A percentile compares a stretch with the other conserved stretches of the same genome.
phyloP scores from a whole-genome alignment of 2,113 vertebrate species.

The Austrofundulus limnaeus region DNA sequence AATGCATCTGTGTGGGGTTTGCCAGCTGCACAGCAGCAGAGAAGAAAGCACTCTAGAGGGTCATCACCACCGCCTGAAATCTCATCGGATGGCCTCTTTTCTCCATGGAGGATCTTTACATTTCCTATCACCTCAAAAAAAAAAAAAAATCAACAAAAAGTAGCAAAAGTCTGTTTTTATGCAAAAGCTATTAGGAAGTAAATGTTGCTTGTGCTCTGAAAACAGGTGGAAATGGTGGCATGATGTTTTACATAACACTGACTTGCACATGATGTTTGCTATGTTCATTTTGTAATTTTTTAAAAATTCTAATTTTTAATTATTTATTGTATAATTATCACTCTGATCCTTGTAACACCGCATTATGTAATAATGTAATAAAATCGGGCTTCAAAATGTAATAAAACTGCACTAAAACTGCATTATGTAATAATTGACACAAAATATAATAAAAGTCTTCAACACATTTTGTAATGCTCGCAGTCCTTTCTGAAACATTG shows the following conservation, averaged over 20 bases:
- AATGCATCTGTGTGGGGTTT: conserved; percentile 8
- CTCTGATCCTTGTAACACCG: no score
- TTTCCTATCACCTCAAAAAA: not conserved
- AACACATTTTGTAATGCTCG: no score
- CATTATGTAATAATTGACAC: no score
- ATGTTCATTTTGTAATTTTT: not conserved
- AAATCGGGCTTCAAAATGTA: no score
- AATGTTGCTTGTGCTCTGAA: not conserved
- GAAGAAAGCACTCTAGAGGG: conserved; percentile 1
- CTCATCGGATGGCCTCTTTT: not conserved
- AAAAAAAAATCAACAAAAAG: not conserved
- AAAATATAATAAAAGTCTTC: no score
- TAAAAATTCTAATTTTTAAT: no score
- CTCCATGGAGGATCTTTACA: not conserved
- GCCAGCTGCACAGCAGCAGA: conserved; percentile 4
- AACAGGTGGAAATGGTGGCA: not conserved
- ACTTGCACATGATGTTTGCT: not conserved
- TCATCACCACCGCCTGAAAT: not conserved
- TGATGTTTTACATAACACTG: not conserved
- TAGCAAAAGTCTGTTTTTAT: not conserved
- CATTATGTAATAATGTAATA: no score
- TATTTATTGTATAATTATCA: no score
- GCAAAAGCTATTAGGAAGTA: not conserved
- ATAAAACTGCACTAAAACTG: no score
- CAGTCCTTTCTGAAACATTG: no score